Base-by-base conservation (phyloP, 1,140 invertebrate species). In the Drosophila rufa region DNA sequence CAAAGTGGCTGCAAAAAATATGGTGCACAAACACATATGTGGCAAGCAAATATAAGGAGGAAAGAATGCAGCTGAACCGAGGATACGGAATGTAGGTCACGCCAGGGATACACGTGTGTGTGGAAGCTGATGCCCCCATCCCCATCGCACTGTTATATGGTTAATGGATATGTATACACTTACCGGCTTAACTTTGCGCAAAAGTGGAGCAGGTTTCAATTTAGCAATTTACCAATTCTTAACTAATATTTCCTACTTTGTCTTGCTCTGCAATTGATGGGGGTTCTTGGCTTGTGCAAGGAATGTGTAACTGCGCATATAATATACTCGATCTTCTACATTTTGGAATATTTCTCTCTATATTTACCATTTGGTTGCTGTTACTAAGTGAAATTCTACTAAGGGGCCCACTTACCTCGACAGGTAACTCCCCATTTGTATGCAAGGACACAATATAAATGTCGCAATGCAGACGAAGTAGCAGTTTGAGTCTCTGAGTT, bases 391-490 rank as follows among this genome's bases (percentile, higher is more conserved):
- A 42, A 42, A n/a, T 14, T 42, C 15, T n/a, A 42, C 15, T 7
- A 7, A 42, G 14, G 15, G 14, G 4, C 11, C 2, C n/a, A 53
- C 17, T 11, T 25, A 12, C 22, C 25, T 17, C 15, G 22, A 43
- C 47, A 57, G 1, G 40, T 53, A 33, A 42, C 36, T 25, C 38
- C 42, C 46, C 47, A 2, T 55, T 27, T 47, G 19, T 17, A 61
- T 43, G 36, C 55, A 45, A 40, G 36, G 33, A 40, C 51, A 56
- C 55, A 55, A 60, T 65, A 68, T 59, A 75, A 82, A 61, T 82
- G 80, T 82, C 80, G 80, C 79, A 82, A 74, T 82, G 80, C 80
- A 82, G 80, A 78, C 77, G 79, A 75, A 82, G 64, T 58, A n/a
- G 11, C 19, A 57, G 15, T 57, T 57, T 25, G 36, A 57, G 36